Percentiles rank a stretch among this genome's conserved stretches.
Conservation (phyloP, 2,113 vertebrate species). For the Semicossyphus pulcher region DNA sequence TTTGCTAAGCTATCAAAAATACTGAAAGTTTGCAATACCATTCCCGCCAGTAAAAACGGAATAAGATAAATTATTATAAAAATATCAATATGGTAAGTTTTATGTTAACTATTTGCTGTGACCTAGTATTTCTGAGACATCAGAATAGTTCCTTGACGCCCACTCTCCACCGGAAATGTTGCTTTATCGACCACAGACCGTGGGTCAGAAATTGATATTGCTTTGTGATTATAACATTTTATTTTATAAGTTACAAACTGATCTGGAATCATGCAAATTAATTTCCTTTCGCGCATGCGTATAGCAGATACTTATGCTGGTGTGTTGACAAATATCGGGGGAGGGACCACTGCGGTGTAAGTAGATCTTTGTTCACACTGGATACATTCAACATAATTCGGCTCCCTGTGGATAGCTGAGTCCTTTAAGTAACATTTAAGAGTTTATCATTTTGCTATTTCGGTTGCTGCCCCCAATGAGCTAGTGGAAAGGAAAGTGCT, state of each 20-base stretch:
- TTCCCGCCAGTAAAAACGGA: no score
- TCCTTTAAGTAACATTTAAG: fast-evolving
- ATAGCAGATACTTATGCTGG: not conserved
- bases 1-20: no score
- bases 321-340: constrained; percentile 76
- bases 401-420: not conserved
- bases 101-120: no score
- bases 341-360: constrained; percentile 72
- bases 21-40: no score
- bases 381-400: not conserved
- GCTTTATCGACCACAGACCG: no score
- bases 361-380: constrained; percentile 70
- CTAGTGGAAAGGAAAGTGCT: not conserved
- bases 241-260: not conserved
- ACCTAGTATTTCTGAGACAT: no score
- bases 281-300: constrained; percentile 67
- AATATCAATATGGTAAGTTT: no score
- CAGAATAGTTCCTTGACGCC: no score
- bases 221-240: no score
- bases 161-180: no score
- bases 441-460: not conserved
- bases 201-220: not conserved
- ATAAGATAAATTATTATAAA: no score
- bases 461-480: not conserved
- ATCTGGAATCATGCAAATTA: not conserved